Evolutionary conservation across 2,888 invertebrate species (phyloP), one percentile per base, ranked within the genome.

Genomic region (Parnassius smintheus): DNA sequence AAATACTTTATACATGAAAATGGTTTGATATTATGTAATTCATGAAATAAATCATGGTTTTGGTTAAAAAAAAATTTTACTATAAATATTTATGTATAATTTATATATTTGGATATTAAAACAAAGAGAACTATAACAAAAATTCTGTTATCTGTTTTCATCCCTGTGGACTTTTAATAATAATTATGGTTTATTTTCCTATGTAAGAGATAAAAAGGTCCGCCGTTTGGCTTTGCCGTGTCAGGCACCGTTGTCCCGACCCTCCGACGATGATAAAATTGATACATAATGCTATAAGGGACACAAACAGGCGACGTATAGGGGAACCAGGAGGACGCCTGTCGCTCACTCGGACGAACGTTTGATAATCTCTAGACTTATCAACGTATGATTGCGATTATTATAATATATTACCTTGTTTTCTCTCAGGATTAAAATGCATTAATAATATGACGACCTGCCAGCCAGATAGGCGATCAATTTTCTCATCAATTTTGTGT

Each of bases 391-490:
- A 50, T 59, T 35, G 8, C 65, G 35, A 56, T 56, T 59, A 55
- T n/a, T 35, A 46, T 65, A 66, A 65, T 64, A 57, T 64, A 53
- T 61, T 61, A 61, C 60, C 61, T 53, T 61, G 42, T 54, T 63
- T 64, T 59, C 50, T 62, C 57, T 13, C 56, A 42, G 59, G 53
- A 59, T 65, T 63, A 60, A 60, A 59, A 65, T 46, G 44, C 59
- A 64, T 59, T 58, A 58, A 61, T 58, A 35, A 49, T 48, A 51
- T 52, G 45, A 62, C 50, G 49, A 68, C 61, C 89, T 87, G 88
- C 86, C 87, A 89, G 85, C 82, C 85, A 87, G 85, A 82, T 80
- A 82, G 86, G 73, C 83, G 87, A 90, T 88, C 91, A 90, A 87
- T 88, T 77, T 77, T 74, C 72, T 79, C 75, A 79, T 81, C 72